Evolutionary conservation across 2,797 vertebrate genomes (phyloP).

Genomic region (Cryptoprocta ferox): DNA sequence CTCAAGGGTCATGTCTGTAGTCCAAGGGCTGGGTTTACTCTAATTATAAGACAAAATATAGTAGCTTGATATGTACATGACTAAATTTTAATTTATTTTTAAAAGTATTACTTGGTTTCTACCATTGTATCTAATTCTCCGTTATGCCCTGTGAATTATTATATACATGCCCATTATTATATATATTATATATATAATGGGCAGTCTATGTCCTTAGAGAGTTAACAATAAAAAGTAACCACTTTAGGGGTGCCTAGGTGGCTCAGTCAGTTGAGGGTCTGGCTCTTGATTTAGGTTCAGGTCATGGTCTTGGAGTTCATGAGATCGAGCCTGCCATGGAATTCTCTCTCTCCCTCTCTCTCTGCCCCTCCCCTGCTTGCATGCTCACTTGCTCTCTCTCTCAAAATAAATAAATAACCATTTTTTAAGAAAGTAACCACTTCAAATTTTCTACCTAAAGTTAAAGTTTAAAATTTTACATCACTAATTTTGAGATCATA

Average conservation of each 20-base stretch:
- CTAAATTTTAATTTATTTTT: background rate
- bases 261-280: too few species aligned
- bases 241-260: too few species aligned
- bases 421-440: background rate
- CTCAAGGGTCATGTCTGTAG: background rate
- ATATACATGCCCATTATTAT: too few species aligned
- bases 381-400: too few species aligned
- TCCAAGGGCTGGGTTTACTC: background rate
- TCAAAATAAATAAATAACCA: too few species aligned
- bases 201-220: background rate
- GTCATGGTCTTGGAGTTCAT: too few species aligned
- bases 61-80: background rate
- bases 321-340: too few species aligned
- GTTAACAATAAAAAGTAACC: background rate
- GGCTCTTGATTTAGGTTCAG: too few species aligned
- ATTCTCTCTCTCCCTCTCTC: too few species aligned
- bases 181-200: background rate
- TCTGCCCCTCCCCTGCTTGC: too few species aligned
- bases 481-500: background rate
- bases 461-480: background rate
- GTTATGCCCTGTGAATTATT: background rate
- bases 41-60: background rate
- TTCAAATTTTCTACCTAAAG: conserved; percentile 10
- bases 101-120: background rate
- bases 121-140: background rate